Base-by-base conservation (phyloP, 2,797 vertebrate genomes). In the Typhlichthys subterraneus region DNA sequence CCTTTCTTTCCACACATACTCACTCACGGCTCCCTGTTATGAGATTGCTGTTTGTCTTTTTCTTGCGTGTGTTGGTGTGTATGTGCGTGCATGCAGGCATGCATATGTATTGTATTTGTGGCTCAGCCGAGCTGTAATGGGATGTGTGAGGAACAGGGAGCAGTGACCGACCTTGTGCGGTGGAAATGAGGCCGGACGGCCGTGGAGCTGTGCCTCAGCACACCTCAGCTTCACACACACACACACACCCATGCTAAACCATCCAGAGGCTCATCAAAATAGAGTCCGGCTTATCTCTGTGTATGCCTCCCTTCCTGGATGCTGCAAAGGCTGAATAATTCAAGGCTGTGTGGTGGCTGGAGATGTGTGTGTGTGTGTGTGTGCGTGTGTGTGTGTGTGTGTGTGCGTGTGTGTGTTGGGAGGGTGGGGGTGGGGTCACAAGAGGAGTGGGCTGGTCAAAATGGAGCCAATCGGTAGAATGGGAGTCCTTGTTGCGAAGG, bases 311-410 rank as follows among this genome's bases (percentile, higher is more conserved):
- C 61, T 13, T 15, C 69, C 64, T 59, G 51, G 65, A 68, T 73
- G 70, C 76, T 38, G 65, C 79, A 84, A 81, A 89, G 72, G 79
- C 84, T 88, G 82, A 90, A 87, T 91, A 86, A 91, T 90, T 89
- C 86, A 91, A 76, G 77, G 84, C 73, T 69, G 57, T 65, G 58
- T 78, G 80, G 83, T 73, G 74, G 71, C 64, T 87, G 75, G 72
- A 38, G 53, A 64, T 52, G 66, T 77, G 59, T 61, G 65, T 81
- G 61, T 71, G 57, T 48, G 53, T 59, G 57, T 23, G 15, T 46
- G 14, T 23, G 19, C 7, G 31, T 46, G 33, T 42, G 38, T 57
- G 8, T 57, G 56, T 4, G 15, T 46, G 42, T 45, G 5, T 29
- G 45, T 15, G 42, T 0, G 19, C 2, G 19, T 23, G 23, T 23